phyloP scores from a whole-genome alignment of 2,797 vertebrate species.

The Scyliorhinus canicula region DNA sequence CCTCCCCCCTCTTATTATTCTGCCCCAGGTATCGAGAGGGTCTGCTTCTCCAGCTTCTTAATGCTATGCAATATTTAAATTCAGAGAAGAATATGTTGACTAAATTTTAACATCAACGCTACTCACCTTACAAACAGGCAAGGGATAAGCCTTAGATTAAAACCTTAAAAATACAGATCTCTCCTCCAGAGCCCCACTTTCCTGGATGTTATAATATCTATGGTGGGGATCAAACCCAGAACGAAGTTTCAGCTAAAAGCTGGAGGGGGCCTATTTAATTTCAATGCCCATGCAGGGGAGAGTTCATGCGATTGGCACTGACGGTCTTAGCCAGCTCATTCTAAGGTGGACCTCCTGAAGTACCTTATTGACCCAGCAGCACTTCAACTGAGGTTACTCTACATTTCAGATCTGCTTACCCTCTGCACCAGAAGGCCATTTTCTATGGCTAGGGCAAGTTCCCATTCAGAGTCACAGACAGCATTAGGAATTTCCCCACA shows the following conservation, averaged over 20 bases:
- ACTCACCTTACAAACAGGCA: background rate
- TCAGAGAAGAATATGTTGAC: background rate
- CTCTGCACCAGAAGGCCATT: background rate
- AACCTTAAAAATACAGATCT: background rate
- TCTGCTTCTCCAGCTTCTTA: background rate
- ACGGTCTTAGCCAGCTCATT: background rate
- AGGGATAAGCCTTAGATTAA: background rate
- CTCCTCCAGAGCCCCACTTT: background rate
- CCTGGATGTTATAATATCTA: background rate
- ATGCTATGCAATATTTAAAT: background rate
- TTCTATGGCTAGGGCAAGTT: background rate
- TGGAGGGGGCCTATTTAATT: background rate
- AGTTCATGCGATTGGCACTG: background rate
- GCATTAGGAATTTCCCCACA: too few relatives aligned
- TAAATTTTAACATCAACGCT: background rate
- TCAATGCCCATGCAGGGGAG: background rate
- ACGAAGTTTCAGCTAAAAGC: background rate
- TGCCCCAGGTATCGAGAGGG: background rate
- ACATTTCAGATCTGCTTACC: background rate
- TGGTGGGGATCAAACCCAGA: background rate
- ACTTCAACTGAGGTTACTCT: background rate
- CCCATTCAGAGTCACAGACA: background rate
- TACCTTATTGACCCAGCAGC: background rate
- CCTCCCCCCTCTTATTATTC: too few relatives aligned
- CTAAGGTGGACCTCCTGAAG: background rate